Conservation (phyloP, 2,797 vertebrate species). For the Selene dorsalis region DNA sequence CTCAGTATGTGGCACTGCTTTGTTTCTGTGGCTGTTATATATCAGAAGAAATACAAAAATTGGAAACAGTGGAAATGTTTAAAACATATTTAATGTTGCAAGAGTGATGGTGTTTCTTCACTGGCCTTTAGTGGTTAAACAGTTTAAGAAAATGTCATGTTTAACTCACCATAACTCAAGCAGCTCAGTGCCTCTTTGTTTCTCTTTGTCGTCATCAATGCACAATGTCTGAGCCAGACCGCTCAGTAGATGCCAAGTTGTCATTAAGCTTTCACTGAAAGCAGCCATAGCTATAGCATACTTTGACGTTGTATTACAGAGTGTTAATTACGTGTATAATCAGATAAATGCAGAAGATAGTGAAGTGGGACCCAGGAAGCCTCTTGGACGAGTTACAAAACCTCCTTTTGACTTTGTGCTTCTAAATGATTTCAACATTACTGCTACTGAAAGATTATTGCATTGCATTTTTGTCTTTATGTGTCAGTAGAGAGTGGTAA, state of each 20-base stretch:
- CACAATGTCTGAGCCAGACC: conserved; percentile 21
- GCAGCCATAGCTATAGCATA: neutral
- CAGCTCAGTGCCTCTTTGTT: conserved; percentile 24
- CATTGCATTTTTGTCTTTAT: conserved; percentile 20
- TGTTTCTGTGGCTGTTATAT: neutral
- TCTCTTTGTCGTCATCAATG: conserved; percentile 34
- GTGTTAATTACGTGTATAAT: neutral
- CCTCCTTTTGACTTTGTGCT: neutral
- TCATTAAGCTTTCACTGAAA: conserved; percentile 10
- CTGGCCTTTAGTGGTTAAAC: conserved; percentile 26
- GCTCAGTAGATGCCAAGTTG: conserved; percentile 38
- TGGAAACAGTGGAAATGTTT: conserved; percentile 24
- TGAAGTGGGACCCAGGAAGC: neutral
- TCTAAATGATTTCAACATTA: neutral
- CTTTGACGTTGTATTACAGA: neutral
- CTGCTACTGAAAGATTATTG: conserved; percentile 4
- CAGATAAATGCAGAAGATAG: neutral
- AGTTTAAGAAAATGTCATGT: conserved; percentile 15
- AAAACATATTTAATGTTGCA: conserved; percentile 2
- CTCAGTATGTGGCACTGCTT: conserved; percentile 1
- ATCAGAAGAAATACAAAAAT: neutral
- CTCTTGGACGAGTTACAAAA: conserved; percentile 1
- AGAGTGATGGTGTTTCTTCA: conserved; percentile 5
- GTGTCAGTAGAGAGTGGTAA: neutral
- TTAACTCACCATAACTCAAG: conserved; percentile 4